These are phyloP conservation scores for Myrmecobius fasciatus DNA, from an alignment of 2,113 vertebrate species.

Conservation along the genomic window DNA sequence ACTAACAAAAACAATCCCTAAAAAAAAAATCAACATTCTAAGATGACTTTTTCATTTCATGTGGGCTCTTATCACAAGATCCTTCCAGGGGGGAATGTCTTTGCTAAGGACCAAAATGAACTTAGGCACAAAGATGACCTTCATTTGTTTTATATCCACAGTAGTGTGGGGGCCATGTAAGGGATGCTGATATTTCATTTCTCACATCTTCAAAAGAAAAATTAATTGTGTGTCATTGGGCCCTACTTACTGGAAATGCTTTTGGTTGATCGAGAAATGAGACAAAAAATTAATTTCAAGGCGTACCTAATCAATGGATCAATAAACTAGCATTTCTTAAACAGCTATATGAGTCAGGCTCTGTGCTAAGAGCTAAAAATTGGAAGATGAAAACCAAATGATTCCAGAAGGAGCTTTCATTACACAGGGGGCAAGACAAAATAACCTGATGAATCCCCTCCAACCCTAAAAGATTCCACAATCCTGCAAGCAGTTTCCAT, in stretches of 20 bases:
- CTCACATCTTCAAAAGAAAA: neutral
- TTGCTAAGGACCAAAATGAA: slow-evolving; percentile 4
- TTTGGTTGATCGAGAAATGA: neutral
- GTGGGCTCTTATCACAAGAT: neutral
- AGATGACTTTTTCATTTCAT: neutral
- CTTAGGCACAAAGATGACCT: neutral
- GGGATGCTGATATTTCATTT: neutral
- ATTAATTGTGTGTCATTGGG: neutral
- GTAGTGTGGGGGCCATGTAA: neutral
- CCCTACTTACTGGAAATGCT: neutral
- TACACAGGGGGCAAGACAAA: too few relatives aligned
- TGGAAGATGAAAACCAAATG: too few relatives aligned
- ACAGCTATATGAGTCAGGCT: too few relatives aligned
- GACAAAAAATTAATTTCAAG: too few relatives aligned
- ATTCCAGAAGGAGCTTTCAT: too few relatives aligned
- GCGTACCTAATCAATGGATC: too few relatives aligned
- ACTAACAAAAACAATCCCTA: neutral
- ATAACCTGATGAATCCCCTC: too few relatives aligned
- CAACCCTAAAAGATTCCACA: too few relatives aligned
- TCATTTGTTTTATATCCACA: neutral
- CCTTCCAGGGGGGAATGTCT: neutral
- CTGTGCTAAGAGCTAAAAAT: too few relatives aligned
- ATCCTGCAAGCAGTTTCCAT: too few relatives aligned
- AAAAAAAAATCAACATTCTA: neutral
- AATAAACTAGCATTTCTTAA: too few relatives aligned